phyloP scores from a whole-genome alignment of 2,888 invertebrate species.

The Chymomyza amoena region DNA sequence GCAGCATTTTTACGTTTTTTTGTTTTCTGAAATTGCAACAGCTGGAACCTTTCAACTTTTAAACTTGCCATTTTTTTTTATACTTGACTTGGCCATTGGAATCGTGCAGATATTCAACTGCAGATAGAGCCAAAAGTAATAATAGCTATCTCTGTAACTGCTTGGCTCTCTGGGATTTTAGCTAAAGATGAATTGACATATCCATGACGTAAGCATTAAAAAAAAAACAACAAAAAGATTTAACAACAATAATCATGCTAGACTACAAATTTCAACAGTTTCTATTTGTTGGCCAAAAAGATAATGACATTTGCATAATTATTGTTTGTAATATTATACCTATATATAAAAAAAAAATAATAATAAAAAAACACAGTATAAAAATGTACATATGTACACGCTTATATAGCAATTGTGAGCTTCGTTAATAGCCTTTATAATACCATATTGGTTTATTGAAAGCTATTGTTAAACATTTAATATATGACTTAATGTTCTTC shows the following conservation, averaged over 20 bases:
- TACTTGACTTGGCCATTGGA: conserved; percentile 1
- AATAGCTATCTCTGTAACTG: conserved; percentile 11
- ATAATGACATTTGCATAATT: conserved; percentile 55
- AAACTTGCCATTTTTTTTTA: neutral
- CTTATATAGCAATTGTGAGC: neutral
- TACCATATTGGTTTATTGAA: neutral
- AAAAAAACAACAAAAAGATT: neutral
- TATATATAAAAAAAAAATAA: too few species aligned
- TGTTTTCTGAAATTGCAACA: neutral
- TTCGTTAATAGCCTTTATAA: neutral
- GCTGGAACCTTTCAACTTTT: conserved; percentile 18
- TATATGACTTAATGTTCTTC: neutral
- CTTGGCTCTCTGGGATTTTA: conserved; percentile 6
- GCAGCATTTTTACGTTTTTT: neutral
- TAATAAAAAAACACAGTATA: too few species aligned
- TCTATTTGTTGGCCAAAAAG: conserved; percentile 21
- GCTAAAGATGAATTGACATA: conserved; percentile 33
- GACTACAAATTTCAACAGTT: conserved; percentile 5
- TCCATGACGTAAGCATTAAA: conserved; percentile 45
- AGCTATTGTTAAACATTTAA: neutral
- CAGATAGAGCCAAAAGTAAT: neutral
- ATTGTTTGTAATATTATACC: neutral
- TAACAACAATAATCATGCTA: neutral
- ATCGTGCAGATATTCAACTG: conserved; percentile 5
- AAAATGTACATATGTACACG: neutral